These are phyloP conservation scores for Drosophila nigrodunni DNA, from an alignment of 1,140 invertebrate genomes.

Conservation along the genomic window DNA sequence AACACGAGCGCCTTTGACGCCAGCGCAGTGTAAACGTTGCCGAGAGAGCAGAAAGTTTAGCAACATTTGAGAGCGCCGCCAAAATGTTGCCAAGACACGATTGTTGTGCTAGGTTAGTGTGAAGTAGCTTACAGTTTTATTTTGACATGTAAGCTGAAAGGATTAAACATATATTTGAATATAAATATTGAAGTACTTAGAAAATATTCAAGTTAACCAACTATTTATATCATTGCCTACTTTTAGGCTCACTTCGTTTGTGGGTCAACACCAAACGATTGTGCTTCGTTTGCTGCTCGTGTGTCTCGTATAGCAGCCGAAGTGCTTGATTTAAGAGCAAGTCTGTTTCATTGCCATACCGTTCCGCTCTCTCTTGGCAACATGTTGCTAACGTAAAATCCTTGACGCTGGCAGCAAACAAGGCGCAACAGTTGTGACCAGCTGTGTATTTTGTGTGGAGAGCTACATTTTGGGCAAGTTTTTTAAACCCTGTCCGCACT, in stretches of 20 bases:
- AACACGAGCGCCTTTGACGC: slow-evolving; percentile 7
- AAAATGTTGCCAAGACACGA: slow-evolving; percentile 25
- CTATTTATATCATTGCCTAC: background rate
- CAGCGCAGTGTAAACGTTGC: background rate
- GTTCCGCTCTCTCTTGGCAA: slow-evolving; percentile 64
- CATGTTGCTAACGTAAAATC: slow-evolving; percentile 50
- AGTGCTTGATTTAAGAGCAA: slow-evolving; percentile 22
- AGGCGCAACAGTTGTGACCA: slow-evolving; percentile 66
- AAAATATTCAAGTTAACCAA: background rate
- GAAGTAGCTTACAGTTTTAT: no score
- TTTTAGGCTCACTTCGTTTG: slow-evolving; percentile 14
- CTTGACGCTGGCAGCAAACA: slow-evolving; percentile 22
- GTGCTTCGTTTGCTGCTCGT: background rate
- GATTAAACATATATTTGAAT: no score
- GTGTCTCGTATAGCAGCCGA: background rate
- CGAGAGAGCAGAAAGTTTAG: slow-evolving; percentile 25
- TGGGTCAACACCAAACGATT: slow-evolving; percentile 15
- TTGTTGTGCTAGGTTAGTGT: slow-evolving; percentile 38
- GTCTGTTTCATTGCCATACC: slow-evolving; percentile 49
- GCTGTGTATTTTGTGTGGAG: slow-evolving; percentile 21
- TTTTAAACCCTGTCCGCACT: slow-evolving; percentile 27
- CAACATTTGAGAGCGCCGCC: slow-evolving; percentile 24
- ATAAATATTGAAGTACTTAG: no score
- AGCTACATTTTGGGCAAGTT: background rate
- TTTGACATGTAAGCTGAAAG: background rate